Percentiles rank a stretch among this genome's conserved stretches.
phyloP scores from a whole-genome alignment of 2,113 vertebrate species.

The Embiotoca jacksoni region DNA sequence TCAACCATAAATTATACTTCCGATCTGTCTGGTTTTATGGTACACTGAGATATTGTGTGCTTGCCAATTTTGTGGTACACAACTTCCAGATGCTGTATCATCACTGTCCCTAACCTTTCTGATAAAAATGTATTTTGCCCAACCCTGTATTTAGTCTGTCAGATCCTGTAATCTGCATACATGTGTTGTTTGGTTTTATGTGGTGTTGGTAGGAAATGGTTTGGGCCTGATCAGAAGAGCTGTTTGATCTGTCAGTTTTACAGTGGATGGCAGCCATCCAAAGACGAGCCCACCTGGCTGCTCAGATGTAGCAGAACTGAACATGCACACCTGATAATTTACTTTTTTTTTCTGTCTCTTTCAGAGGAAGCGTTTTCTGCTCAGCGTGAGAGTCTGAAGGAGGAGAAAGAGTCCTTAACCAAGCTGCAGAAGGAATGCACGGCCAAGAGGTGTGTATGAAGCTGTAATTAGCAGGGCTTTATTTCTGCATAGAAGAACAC shows the following conservation, averaged over 20 bases:
- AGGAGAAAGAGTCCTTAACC: constrained; percentile 89
- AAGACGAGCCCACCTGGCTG: constrained; percentile 68
- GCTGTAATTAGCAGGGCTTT: constrained; percentile 63
- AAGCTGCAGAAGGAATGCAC: constrained; percentile 93
- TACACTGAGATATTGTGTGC: constrained; percentile 30
- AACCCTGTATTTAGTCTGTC: constrained; percentile 68
- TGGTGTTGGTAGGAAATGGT: constrained; percentile 75
- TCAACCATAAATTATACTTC: constrained; percentile 18
- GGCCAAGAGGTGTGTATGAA: constrained; percentile 91
- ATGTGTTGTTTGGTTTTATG: constrained; percentile 71
- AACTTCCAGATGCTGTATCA: constrained; percentile 42
- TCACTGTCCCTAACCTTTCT: constrained; percentile 50
- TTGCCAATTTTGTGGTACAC: constrained; percentile 21
- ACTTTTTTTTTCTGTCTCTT: constrained; percentile 58
- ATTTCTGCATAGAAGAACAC: constrained; percentile 33
- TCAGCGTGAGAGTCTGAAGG: constrained; percentile 88
- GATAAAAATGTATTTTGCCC: constrained; percentile 64
- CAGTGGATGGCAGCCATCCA: constrained; percentile 48
- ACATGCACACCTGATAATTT: constrained; percentile 68
- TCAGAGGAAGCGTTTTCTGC: constrained; percentile 89
- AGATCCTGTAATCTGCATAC: constrained; percentile 72
- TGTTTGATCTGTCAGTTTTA: constrained; percentile 66
- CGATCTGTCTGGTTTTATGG: constrained; percentile 24
- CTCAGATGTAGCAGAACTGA: constrained; percentile 57
- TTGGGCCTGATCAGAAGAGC: constrained; percentile 61